A percentile compares a stretch with the other conserved stretches of the same genome.
phyloP scores from a whole-genome alignment of 2,888 invertebrate species.

The Troilus luridus region DNA sequence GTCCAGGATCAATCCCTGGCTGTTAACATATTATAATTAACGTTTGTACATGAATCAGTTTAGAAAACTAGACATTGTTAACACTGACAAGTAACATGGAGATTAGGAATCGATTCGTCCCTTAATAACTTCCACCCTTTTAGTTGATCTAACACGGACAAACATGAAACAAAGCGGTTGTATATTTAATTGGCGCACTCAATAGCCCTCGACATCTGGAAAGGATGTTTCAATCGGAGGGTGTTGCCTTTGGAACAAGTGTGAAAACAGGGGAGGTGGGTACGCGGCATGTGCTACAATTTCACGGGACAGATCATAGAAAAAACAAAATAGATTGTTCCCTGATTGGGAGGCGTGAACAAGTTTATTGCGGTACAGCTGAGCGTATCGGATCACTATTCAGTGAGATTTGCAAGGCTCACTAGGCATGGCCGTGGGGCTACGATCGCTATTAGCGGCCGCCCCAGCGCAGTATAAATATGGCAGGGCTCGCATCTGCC shows the following conservation, averaged over 20 bases:
- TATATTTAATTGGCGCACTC: conserved; percentile 6
- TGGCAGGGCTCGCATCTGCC: background rate
- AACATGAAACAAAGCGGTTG: conserved; percentile 21
- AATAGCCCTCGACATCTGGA: conserved; percentile 19
- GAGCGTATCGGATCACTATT: conserved; percentile 18
- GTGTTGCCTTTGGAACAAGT: conserved; percentile 44
- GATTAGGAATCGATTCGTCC: background rate
- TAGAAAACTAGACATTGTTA: background rate
- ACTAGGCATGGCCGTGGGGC: conserved; percentile 28
- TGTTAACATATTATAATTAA: too few relatives aligned
- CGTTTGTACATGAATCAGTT: background rate
- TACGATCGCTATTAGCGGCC: conserved; percentile 8
- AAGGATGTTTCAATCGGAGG: conserved; percentile 39
- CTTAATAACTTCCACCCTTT: conserved; percentile 28
- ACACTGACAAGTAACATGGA: background rate
- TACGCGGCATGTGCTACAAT: conserved; percentile 41
- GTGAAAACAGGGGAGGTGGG: conserved; percentile 25
- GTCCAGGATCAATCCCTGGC: too few relatives aligned
- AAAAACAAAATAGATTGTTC: conserved; percentile 38
- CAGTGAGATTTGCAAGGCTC: conserved; percentile 32
- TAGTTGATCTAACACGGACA: background rate
- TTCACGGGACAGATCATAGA: conserved; percentile 43
- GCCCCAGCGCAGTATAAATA: conserved; percentile 20
- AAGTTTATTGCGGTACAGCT: conserved; percentile 44
- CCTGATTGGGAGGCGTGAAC: conserved; percentile 35